Percentiles rank a stretch among this genome's conserved stretches.
Conservation (phyloP, 92 coral and sea anemone species). For the Pocillopora grandis region DNA sequence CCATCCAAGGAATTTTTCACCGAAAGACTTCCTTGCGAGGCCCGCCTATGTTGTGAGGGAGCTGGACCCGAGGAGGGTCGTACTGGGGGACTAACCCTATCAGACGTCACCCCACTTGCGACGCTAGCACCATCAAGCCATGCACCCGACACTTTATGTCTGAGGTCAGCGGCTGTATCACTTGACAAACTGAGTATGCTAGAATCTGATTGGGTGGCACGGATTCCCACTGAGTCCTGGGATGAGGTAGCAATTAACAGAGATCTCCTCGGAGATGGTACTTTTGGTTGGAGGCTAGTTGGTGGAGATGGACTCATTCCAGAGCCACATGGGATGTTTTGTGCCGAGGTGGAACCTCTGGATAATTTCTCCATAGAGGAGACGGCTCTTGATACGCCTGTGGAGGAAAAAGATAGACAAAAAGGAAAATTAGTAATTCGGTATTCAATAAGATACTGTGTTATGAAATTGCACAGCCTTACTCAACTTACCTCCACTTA, state of each 20-base stretch:
- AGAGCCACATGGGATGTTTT: slow-evolving; percentile 1
- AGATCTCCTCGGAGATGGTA: slow-evolving; percentile 66
- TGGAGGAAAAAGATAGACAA: neutral
- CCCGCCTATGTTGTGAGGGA: slow-evolving; percentile 29
- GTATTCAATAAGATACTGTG: neutral
- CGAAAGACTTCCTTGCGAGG: slow-evolving; percentile 15
- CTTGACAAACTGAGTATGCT: slow-evolving; percentile 52
- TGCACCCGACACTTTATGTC: slow-evolving; percentile 60
- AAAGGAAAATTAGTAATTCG: neutral
- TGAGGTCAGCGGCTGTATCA: slow-evolving; percentile 51
- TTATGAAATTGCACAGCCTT: neutral
- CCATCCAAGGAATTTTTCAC: slow-evolving; percentile 13
- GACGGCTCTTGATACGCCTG: slow-evolving; percentile 20
- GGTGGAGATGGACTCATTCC: slow-evolving; percentile 51
- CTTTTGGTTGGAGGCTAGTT: slow-evolving; percentile 47
- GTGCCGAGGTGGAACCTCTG: slow-evolving; percentile 3
- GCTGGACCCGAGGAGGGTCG: slow-evolving; percentile 39
- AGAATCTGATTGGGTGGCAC: slow-evolving; percentile 65
- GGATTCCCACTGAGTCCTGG: slow-evolving; percentile 45
- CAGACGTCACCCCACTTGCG: slow-evolving; percentile 7
- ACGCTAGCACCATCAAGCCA: slow-evolving; percentile 39
- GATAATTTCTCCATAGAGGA: slow-evolving; percentile 19
- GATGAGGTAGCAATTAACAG: slow-evolving; percentile 56
- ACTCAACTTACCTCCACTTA: neutral
- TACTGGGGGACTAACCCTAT: slow-evolving; percentile 26